Percentiles rank a stretch among this genome's conserved stretches.
Evolutionary conservation across 2,888 invertebrate species (phyloP).

Genomic region (Drosophila birchii): DNA sequence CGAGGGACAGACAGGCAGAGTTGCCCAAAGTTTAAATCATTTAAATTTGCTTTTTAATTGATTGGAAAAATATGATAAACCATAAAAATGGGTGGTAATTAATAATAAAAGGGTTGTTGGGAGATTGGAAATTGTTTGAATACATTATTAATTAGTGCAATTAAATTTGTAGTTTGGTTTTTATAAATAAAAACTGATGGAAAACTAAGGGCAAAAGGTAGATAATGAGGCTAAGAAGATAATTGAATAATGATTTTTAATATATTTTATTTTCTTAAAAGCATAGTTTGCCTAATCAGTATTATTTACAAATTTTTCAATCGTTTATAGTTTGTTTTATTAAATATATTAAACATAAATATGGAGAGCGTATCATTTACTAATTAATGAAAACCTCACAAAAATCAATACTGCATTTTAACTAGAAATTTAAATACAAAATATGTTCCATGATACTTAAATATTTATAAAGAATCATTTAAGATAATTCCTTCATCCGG

Average conservation of each 20-base stretch:
- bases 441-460: background rate
- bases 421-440: background rate
- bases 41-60: constrained; percentile 11
- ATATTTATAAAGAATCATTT: background rate
- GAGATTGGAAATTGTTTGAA: background rate
- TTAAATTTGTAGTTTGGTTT: background rate
- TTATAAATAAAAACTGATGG: background rate
- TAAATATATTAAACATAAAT: background rate
- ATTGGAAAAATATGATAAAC: constrained; percentile 23
- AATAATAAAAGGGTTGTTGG: constrained; percentile 4
- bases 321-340: background rate
- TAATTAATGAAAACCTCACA: background rate
- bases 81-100: constrained; percentile 5
- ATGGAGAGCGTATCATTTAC: background rate
- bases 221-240: too few species aligned
- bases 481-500: constrained; percentile 11
- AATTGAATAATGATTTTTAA: background rate
- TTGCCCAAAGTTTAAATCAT: constrained; percentile 12
- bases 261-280: background rate
- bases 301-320: too few species aligned
- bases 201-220: background rate
- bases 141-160: background rate
- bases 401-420: background rate
- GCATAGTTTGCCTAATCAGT: too few species aligned
- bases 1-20: constrained; percentile 6